Evolutionary conservation across 2,888 invertebrate genomes (phyloP), one percentile per base, ranked within the genome.

Genomic region (Psococerastis gibbosa): DNA sequence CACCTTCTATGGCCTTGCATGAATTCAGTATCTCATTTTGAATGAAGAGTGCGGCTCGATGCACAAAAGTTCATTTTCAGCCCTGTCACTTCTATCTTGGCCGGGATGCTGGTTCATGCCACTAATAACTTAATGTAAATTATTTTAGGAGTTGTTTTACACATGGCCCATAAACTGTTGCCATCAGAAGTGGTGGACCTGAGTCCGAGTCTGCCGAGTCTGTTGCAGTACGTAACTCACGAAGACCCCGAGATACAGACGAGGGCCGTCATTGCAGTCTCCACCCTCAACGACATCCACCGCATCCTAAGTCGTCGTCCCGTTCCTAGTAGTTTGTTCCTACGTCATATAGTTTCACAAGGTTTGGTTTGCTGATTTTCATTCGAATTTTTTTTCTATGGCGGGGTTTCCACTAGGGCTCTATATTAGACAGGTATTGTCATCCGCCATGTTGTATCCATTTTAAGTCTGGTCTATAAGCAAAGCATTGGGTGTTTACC

Each of bases 181-280:
- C 94, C 94, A 43, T 73, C 84, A 41, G 87, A 88, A 59, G 79
- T 85, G 55, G 81, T 80, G 60, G 78, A 80, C 57, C 69, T 80
- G 46, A 78, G 80, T 44, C 82, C 89, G 16, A 79, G 88, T 15
- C 65, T 94, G 54, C 88, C 92, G 5, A 73, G 78, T 48, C 65
- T 94, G 43, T 67, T 91, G 56, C 72, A 78, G 2, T 77, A 83
- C 54, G 88, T 88, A 3, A 72, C 83, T 23, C 69, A 68, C 42
- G 78, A 78, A n/a, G 72, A 20, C 17, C 38, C 33, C 2, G 17
- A 33, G 22, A 32, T 41, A 33, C 32, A 32, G 16, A 33, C 32
- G 42, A 80, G 78, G 56, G 91, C 91, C 0, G 66, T 81, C 48
- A 75, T 79, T 15, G 88, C 91, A 0, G 75, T 91, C 22, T 76